phyloP scores from a whole-genome alignment of 1,140 invertebrate genomes.

The Diorhabda sublineata region DNA sequence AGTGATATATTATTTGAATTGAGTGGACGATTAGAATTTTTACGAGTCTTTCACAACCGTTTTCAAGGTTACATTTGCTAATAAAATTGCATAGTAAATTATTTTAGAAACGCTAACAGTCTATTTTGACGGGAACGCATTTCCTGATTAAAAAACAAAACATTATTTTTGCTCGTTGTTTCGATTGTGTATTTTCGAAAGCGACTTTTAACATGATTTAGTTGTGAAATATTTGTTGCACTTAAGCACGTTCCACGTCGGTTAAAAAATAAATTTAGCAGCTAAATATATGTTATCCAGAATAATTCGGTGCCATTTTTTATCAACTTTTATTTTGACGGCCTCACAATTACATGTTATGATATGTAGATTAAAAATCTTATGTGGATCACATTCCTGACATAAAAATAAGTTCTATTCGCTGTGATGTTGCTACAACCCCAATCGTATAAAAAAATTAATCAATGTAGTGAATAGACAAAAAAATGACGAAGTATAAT shows the following conservation, averaged over 20 bases:
- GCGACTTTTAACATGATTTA: background rate
- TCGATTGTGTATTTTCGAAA: background rate
- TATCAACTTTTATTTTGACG: background rate
- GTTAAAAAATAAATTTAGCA: background rate
- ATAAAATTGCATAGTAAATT: background rate
- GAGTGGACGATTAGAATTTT: too few relatives aligned
- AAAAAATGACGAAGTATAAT: too few relatives aligned
- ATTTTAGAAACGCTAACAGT: background rate
- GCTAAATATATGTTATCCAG: background rate
- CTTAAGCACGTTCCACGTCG: background rate
- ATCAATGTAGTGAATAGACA: too few relatives aligned
- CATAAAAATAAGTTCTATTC: too few relatives aligned
- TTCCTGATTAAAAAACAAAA: background rate
- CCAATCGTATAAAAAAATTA: too few relatives aligned
- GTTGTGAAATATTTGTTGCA: slow-evolving; percentile 2
- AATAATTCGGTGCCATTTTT: background rate
- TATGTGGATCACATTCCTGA: too few relatives aligned
- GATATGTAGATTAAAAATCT: too few relatives aligned
- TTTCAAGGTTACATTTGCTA: background rate
- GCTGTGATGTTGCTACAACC: too few relatives aligned
- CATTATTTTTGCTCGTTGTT: background rate
- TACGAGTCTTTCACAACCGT: background rate
- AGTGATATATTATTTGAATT: too few relatives aligned
- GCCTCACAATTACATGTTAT: background rate
- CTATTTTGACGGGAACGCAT: background rate